Conservation (phyloP, 2,797 vertebrate species). For the Scyliorhinus canicula region DNA sequence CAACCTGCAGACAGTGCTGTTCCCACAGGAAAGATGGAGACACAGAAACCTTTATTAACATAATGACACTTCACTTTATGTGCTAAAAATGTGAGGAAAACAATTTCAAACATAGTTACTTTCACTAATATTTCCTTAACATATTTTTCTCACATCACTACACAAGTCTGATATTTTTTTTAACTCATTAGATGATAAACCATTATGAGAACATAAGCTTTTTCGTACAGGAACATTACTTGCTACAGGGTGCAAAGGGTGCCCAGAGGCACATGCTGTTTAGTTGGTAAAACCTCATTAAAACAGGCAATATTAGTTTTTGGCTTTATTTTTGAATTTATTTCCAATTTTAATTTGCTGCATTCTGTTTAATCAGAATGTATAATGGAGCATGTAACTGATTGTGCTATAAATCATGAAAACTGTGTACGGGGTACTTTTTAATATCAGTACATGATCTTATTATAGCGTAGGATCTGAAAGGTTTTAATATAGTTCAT, state of each 20-base stretch:
- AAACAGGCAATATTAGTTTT: background rate
- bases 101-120: slow-evolving; percentile 28
- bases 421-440: background rate
- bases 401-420: slow-evolving; percentile 23
- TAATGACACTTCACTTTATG: background rate
- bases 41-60: slow-evolving; percentile 22
- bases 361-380: slow-evolving; percentile 32
- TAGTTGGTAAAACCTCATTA: slow-evolving; percentile 35
- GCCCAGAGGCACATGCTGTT: background rate
- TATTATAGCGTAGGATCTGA: background rate
- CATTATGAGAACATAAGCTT: background rate
- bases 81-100: background rate
- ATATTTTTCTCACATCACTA: slow-evolving; percentile 23
- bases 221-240: background rate
- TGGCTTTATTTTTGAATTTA: slow-evolving; percentile 27
- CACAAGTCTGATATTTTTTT: background rate
- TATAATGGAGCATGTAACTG: background rate
- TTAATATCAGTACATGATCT: background rate
- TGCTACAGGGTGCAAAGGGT: background rate
- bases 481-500: slow-evolving; percentile 11
- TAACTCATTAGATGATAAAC: background rate
- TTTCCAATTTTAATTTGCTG: slow-evolving; percentile 20
- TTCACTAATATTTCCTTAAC: slow-evolving; percentile 29
- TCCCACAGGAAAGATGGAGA: slow-evolving; percentile 1
- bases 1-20: slow-evolving; percentile 19